Conservation (phyloP, 2,797 vertebrate species). For the Micropoecilia bifurca region DNA sequence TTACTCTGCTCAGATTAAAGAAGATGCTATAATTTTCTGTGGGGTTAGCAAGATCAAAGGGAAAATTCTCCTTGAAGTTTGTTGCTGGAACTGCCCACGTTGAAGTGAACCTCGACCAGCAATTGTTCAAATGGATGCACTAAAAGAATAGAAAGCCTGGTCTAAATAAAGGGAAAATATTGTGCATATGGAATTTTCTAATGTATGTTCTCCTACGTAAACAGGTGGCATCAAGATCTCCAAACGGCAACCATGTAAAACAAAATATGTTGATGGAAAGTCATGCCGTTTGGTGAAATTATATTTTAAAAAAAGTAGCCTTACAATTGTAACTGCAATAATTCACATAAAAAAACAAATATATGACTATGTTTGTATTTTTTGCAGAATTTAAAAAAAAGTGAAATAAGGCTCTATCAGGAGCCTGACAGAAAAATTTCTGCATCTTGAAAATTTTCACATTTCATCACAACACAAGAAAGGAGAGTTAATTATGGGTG, state of each 20-base stretch:
- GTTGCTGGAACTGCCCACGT: slow-evolving; percentile 80
- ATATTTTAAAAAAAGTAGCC: neutral
- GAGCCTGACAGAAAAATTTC: neutral
- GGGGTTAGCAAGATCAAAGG: slow-evolving; percentile 88
- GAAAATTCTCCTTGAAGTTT: slow-evolving; percentile 90
- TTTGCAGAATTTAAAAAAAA: neutral
- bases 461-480: neutral
- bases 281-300: neutral
- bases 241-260: neutral
- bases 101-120: slow-evolving; percentile 77
- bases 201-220: slow-evolving; percentile 8
- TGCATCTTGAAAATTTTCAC: neutral
- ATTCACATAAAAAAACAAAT: neutral
- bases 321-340: neutral
- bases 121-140: slow-evolving; percentile 78
- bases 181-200: slow-evolving; percentile 24
- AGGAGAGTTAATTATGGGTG: neutral
- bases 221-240: neutral
- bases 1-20: slow-evolving; percentile 89
- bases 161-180: slow-evolving; percentile 58
- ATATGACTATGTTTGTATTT: neutral
- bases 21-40: slow-evolving; percentile 89
- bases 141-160: slow-evolving; percentile 68
- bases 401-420: neutral
- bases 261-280: neutral